A percentile compares a stretch with the other conserved stretches of the same genome.
phyloP scores from a whole-genome alignment of 2,797 vertebrate genomes.

The Diceros bicornis region DNA sequence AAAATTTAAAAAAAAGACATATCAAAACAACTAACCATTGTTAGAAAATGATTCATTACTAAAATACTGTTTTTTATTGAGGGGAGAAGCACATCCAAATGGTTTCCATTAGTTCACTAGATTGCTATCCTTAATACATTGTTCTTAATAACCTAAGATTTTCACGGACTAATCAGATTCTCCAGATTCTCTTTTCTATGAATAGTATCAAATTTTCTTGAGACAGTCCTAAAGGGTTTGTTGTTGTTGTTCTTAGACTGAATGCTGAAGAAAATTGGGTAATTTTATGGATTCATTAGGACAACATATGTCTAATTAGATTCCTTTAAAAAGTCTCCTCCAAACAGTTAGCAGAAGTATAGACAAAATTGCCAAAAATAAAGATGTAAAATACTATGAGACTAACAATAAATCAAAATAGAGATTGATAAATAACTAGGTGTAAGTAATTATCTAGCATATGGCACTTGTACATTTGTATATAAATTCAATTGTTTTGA shows the following conservation, averaged over 20 bases:
- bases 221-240: slow-evolving; percentile 50
- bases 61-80: slow-evolving; percentile 34
- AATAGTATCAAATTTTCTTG: slow-evolving; percentile 45
- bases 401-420: slow-evolving; percentile 55
- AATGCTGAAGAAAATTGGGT: slow-evolving; percentile 49
- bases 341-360: slow-evolving; percentile 47
- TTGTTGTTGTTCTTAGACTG: slow-evolving; percentile 25
- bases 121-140: background rate
- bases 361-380: slow-evolving; percentile 2
- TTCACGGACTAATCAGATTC: background rate
- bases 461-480: background rate
- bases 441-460: background rate
- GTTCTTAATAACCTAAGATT: slow-evolving; percentile 22
- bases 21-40: slow-evolving; percentile 23
- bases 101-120: background rate
- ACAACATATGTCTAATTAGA: slow-evolving; percentile 59
- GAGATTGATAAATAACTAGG: background rate
- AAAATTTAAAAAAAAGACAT: background rate
- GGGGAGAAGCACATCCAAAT: background rate
- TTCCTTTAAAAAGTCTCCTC: background rate
- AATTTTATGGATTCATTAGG: slow-evolving; percentile 65
- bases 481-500: slow-evolving; percentile 28
- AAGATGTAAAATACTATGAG: background rate
- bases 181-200: slow-evolving; percentile 29
- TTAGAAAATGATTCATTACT: slow-evolving; percentile 34